Evolutionary conservation across 2,797 vertebrate species (phyloP).

Genomic region (Discoglossus pictus): DNA sequence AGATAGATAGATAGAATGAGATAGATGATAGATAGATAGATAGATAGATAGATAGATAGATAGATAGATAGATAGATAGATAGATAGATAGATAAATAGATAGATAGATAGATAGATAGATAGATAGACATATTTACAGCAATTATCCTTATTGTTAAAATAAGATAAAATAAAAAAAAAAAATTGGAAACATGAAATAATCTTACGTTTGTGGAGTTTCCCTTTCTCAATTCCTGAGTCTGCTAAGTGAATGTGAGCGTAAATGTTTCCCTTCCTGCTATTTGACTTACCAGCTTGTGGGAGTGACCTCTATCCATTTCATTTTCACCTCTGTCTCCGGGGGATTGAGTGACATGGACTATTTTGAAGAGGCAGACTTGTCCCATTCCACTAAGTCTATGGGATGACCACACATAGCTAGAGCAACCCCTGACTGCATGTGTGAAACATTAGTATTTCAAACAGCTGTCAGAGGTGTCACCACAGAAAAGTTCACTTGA

Average conservation of each 20-base stretch:
- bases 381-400: constrained; percentile 51
- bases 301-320: constrained; percentile 58
- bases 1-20: too few species aligned
- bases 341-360: constrained; percentile 60
- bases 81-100: too few species aligned
- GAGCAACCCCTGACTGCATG: neutral
- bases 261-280: constrained; percentile 56
- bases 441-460: neutral
- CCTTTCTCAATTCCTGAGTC: constrained; percentile 20
- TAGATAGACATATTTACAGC: too few species aligned
- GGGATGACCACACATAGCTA: constrained; percentile 9
- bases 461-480: constrained; percentile 14
- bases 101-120: too few species aligned
- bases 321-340: constrained; percentile 62
- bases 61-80: too few species aligned
- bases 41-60: too few species aligned
- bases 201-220: constrained; percentile 37
- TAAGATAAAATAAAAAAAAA: too few species aligned
- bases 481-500: neutral
- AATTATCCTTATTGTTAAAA: too few species aligned
- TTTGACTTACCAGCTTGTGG: constrained; percentile 49
- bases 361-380: constrained; percentile 58
- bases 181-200: constrained; percentile 5
- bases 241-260: constrained; percentile 28
- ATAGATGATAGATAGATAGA: too few species aligned